Base-by-base conservation (phyloP, 2,888 invertebrate species). In the Chymomyza amoena region DNA sequence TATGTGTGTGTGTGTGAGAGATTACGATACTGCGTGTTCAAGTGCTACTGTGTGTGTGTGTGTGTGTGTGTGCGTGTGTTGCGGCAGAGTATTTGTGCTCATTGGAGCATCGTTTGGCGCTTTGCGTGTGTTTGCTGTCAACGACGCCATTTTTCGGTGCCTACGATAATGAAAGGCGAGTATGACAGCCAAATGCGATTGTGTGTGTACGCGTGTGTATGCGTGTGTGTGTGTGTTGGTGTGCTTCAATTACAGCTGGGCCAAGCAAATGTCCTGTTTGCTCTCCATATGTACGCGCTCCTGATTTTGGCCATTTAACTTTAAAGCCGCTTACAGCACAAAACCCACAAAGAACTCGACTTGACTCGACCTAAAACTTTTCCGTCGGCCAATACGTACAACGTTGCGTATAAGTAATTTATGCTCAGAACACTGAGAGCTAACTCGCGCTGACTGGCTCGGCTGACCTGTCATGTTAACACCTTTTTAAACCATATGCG, bases 91-190 rank as follows among this genome's bases (percentile, higher is more conserved):
- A 54, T 20, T 60, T 66, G 65, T 52, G 66, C 62, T 78, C 84
- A 84, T 82, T 84, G 79, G 39, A 68, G 73, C 69, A 73, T 78
- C 62, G 69, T 36, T 61, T 16, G 45, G 45, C 20, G 50, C 61
- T 28, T 72, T 66, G 76, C 77, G 73, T 76, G 74, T 84, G 80
- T 83, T 84, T 84, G 80, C 84, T 81, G 81, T 83, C 77, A 78
- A 68, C 79, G 73, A 69, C 73, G 36, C 72, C 77, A 76, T 76
- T 77, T 81, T 66, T 63, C 66, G 72, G 57, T 61, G 20, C 39
- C 54, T 54, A 54, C 16, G 20, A 54, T 54, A 18, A 60, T 15
- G 25, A 28, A 36, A 28, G 60, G 60, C 60, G 6, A 57, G 56
- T 56, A 18, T 56, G 16, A 10, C 16, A n/a, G n/a, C 18, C 18